These are phyloP conservation scores for Drosophila nr. perissopoda DNA, from an alignment of 2,888 invertebrate species.

Conservation along the genomic window DNA sequence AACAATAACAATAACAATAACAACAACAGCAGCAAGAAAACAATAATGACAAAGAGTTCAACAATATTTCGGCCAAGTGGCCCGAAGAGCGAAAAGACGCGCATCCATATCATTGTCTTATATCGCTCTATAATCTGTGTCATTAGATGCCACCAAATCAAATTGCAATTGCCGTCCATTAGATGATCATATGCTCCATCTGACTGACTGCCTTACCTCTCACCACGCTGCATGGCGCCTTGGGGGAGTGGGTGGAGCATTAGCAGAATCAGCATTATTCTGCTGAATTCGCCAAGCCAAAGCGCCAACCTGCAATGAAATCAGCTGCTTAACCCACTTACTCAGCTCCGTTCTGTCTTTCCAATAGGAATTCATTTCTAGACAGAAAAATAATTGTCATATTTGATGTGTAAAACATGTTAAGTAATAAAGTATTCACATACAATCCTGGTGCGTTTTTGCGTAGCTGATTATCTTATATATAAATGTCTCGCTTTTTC, in stretches of 20 bases:
- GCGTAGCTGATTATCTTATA: background rate
- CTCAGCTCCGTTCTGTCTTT: background rate
- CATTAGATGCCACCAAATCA: constrained; percentile 41
- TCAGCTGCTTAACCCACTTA: constrained; percentile 3
- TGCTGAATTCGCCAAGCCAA: constrained; percentile 1
- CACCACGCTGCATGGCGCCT: constrained; percentile 4
- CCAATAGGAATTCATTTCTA: background rate
- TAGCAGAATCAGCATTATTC: background rate
- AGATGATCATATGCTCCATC: constrained; percentile 16
- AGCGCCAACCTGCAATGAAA: constrained; percentile 1
- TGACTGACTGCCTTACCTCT: background rate
- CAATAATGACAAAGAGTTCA: background rate
- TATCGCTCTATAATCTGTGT: constrained; percentile 34
- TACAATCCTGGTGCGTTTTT: background rate
- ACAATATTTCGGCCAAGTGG: constrained; percentile 28
- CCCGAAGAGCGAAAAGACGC: constrained; percentile 10
- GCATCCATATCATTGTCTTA: constrained; percentile 26
- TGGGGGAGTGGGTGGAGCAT: constrained; percentile 15
- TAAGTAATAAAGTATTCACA: background rate
- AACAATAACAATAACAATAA: background rate
- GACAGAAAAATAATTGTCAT: background rate
- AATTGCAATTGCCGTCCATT: constrained; percentile 41
- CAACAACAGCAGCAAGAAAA: constrained; percentile 18
- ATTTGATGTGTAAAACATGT: background rate
- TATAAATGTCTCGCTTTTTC: background rate